Evolutionary conservation across 2,113 vertebrate genomes (phyloP).

Genomic region (Heterocephalus glaber): DNA sequence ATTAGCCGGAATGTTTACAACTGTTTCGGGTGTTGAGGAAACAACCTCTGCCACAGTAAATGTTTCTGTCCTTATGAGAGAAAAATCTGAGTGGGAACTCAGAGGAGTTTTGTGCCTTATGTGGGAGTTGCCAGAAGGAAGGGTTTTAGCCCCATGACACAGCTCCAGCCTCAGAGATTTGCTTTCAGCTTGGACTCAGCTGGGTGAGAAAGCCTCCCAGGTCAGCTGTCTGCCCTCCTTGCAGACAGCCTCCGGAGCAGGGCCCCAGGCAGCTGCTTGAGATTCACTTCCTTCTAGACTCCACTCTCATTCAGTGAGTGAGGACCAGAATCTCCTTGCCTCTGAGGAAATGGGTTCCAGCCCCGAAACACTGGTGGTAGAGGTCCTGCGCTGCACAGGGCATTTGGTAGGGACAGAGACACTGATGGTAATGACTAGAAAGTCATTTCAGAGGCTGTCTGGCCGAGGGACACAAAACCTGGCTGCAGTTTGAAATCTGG

Average conservation of each 20-base stretch:
- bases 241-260: too few relatives aligned
- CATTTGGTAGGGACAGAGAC: not conserved
- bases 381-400: rapidly evolving
- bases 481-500: not conserved
- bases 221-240: not conserved
- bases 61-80: not conserved
- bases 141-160: not conserved
- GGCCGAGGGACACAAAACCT: not conserved
- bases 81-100: not conserved
- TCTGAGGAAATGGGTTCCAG: not conserved
- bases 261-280: not conserved
- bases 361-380: not conserved
- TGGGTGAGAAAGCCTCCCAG: not conserved
- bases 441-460: not conserved
- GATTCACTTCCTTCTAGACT: not conserved
- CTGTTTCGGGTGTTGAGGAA: not conserved
- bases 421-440: too few relatives aligned
- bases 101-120: not conserved
- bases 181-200: not conserved
- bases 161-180: not conserved
- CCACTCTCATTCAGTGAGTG: not conserved
- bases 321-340: not conserved
- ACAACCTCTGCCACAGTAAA: not conserved
- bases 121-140: not conserved
- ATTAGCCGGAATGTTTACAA: not conserved